Evolutionary conservation across 2,888 invertebrate species (phyloP).

Genomic region (Cryptocheilus praepositus): DNA sequence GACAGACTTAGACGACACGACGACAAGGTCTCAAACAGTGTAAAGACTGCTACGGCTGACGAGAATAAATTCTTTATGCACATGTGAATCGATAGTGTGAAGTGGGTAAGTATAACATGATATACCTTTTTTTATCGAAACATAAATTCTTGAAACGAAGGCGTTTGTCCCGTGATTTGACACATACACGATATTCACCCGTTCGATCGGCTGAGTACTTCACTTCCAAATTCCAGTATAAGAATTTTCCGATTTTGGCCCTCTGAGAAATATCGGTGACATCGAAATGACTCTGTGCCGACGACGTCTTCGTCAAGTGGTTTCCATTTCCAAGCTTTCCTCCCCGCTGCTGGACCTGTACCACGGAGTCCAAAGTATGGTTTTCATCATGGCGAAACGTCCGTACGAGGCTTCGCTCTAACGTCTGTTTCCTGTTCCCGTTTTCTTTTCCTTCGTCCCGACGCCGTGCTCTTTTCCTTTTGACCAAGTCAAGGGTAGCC

Average conservation of each 20-base stretch:
- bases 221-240: background rate
- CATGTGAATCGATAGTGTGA: background rate
- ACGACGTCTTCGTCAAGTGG: slow-evolving; percentile 16
- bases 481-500: slow-evolving; percentile 29
- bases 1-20: no score
- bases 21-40: no score
- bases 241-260: background rate
- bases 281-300: background rate
- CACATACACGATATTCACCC: no score
- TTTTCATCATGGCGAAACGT: slow-evolving; percentile 44
- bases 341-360: background rate
- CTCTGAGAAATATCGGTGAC: background rate
- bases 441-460: slow-evolving; percentile 19
- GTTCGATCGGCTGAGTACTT: background rate
- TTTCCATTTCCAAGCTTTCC: slow-evolving; percentile 6
- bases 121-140: no score
- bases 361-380: slow-evolving; percentile 22
- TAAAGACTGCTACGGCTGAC: background rate
- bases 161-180: no score
- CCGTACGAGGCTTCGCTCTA: slow-evolving; percentile 28
- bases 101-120: background rate
- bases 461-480: background rate
- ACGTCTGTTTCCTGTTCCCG: slow-evolving; percentile 52
- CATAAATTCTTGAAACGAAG: no score
- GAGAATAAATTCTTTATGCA: background rate